Evolutionary conservation across 1,140 invertebrate species (phyloP).

Genomic region (Tetranychus urticae): DNA sequence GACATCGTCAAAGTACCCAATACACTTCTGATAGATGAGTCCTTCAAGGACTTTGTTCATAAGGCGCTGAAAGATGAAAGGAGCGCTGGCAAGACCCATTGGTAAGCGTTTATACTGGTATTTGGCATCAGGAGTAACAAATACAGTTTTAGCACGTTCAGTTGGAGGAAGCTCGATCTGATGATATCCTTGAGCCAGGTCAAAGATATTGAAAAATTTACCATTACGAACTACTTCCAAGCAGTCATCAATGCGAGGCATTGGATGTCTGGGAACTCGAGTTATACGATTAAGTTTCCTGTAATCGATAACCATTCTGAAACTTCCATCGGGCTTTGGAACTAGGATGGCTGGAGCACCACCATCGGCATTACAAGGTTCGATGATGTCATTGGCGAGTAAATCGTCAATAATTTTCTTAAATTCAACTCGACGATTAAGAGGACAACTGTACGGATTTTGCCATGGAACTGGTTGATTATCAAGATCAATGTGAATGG

Average conservation of each 20-base stretch:
- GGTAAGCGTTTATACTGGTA: slow-evolving; percentile 18
- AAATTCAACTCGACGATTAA: too few species aligned
- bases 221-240: not conserved
- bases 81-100: slow-evolving; percentile 11
- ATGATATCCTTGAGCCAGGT: slow-evolving; percentile 21
- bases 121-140: slow-evolving; percentile 19
- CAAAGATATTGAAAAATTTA: slow-evolving; percentile 3
- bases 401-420: too few species aligned
- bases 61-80: slow-evolving; percentile 14
- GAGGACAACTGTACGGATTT: too few species aligned
- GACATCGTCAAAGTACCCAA: slow-evolving; percentile 15
- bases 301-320: slow-evolving; percentile 18
- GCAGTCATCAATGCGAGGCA: slow-evolving; percentile 14
- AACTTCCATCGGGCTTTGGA: not conserved
- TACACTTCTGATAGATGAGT: not conserved
- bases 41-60: slow-evolving; percentile 11
- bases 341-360: too few species aligned
- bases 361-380: too few species aligned
- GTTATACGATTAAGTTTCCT: slow-evolving; percentile 17
- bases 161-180: slow-evolving; percentile 20
- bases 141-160: slow-evolving; percentile 23
- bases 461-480: too few species aligned
- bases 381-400: too few species aligned
- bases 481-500: too few species aligned
- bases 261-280: slow-evolving; percentile 12